These are phyloP conservation scores for Pogona vitticeps DNA, from an alignment of 2,113 vertebrate species.

Conservation along the genomic window DNA sequence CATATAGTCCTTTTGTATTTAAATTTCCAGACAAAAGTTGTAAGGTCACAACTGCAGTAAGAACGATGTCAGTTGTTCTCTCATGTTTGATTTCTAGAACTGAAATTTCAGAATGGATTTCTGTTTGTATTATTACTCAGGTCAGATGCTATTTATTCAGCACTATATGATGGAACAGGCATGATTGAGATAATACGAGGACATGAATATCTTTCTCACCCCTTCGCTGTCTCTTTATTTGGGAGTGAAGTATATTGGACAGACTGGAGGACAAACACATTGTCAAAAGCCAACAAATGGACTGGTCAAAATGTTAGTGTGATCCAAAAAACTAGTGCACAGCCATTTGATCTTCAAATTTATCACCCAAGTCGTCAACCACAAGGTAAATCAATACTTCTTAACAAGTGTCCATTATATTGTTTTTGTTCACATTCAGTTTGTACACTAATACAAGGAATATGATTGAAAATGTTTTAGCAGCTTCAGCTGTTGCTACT, in stretches of 20 bases:
- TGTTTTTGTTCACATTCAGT: neutral
- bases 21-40: conserved; percentile 12
- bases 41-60: conserved; percentile 5
- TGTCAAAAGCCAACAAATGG: conserved; percentile 98
- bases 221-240: conserved; percentile 95
- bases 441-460: neutral
- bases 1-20: neutral
- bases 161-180: conserved; percentile 90
- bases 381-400: conserved; percentile 78
- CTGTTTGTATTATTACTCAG: conserved; percentile 72
- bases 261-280: conserved; percentile 97
- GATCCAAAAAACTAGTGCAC: conserved; percentile 98
- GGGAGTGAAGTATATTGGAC: conserved; percentile 98
- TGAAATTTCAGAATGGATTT: conserved; percentile 23
- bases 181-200: conserved; percentile 95
- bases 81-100: conserved; percentile 7
- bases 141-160: conserved; percentile 98
- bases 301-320: conserved; percentile 95
- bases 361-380: conserved; percentile 98
- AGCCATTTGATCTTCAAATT: conserved; percentile 97
- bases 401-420: neutral
- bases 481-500: neutral
- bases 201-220: conserved; percentile 97
- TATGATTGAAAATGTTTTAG: neutral
- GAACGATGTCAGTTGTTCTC: conserved; percentile 6